Evolutionary conservation across 2,797 vertebrate genomes (phyloP).

Genomic region (Discoglossus pictus): DNA sequence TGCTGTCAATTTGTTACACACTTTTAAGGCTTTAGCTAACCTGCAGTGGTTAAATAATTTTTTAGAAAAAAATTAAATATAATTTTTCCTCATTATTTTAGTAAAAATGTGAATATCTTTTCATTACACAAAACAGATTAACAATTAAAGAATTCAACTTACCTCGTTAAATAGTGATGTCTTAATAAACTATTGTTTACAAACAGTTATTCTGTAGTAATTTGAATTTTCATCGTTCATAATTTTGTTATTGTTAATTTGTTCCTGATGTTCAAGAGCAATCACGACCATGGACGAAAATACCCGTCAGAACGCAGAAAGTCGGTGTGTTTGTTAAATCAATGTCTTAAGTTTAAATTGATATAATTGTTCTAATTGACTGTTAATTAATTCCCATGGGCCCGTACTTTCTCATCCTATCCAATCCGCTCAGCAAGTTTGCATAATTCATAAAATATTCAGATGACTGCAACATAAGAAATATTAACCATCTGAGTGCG

Average conservation of each 20-base stretch:
- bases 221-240: not conserved
- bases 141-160: no score
- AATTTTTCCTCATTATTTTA: no score
- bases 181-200: slow-evolving; percentile 6
- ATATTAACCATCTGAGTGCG: slow-evolving; percentile 18
- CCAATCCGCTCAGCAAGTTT: slow-evolving; percentile 74
- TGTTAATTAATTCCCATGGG: slow-evolving; percentile 94
- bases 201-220: slow-evolving; percentile 2
- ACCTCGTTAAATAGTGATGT: not conserved
- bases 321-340: slow-evolving; percentile 63
- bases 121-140: no score
- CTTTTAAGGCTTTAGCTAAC: no score
- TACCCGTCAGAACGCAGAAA: slow-evolving; percentile 9
- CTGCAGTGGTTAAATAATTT: no score
- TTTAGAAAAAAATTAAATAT: no score
- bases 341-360: slow-evolving; percentile 79
- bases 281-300: not conserved
- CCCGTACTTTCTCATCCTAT: slow-evolving; percentile 80
- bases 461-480: slow-evolving; percentile 62
- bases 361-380: slow-evolving; percentile 90
- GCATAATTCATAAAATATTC: slow-evolving; percentile 77
- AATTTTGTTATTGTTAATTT: slow-evolving; percentile 15
- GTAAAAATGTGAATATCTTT: no score
- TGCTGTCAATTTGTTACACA: no score
- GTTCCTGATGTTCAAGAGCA: not conserved